Evolutionary conservation across 2,113 vertebrate genomes (phyloP).

Genomic region (Coryphaenoides rupestris): DNA sequence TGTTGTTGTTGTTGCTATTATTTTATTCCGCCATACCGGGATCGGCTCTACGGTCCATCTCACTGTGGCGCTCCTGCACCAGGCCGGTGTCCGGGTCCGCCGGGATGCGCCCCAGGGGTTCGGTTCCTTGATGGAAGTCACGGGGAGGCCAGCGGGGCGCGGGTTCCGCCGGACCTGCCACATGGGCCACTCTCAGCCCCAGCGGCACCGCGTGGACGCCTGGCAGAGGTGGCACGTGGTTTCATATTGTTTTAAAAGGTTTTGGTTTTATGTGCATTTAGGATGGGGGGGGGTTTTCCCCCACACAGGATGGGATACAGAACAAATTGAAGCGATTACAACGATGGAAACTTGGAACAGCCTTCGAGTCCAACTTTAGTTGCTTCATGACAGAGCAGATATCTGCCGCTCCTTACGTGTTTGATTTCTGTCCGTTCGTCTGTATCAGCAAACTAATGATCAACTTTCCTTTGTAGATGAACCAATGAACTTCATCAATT

Average conservation of each 20-base stretch:
- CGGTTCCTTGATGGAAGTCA: constrained; percentile 54
- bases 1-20: too few relatives aligned
- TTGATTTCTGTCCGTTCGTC: too few relatives aligned
- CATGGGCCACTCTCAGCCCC: neutral
- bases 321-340: neutral
- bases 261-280: too few relatives aligned
- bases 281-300: neutral
- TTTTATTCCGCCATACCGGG: constrained; percentile 12
- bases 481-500: too few relatives aligned
- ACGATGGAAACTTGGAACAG: neutral
- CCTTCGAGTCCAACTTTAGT: too few relatives aligned
- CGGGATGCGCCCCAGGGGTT: constrained; percentile 53
- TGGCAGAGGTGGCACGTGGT: constrained; percentile 9
- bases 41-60: constrained; percentile 51
- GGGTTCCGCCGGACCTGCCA: constrained; percentile 5
- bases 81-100: constrained; percentile 53
- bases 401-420: too few relatives aligned
- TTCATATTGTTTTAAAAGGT: neutral
- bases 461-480: too few relatives aligned
- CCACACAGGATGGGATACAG: neutral
- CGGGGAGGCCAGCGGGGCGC: neutral
- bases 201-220: constrained; percentile 59
- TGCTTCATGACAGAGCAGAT: too few relatives aligned
- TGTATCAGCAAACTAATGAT: too few relatives aligned
- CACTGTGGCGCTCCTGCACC: constrained; percentile 43